A percentile compares a stretch with the other conserved stretches of the same genome.
Conservation (phyloP, 2,797 vertebrate genomes). For the Coilia nasus region DNA sequence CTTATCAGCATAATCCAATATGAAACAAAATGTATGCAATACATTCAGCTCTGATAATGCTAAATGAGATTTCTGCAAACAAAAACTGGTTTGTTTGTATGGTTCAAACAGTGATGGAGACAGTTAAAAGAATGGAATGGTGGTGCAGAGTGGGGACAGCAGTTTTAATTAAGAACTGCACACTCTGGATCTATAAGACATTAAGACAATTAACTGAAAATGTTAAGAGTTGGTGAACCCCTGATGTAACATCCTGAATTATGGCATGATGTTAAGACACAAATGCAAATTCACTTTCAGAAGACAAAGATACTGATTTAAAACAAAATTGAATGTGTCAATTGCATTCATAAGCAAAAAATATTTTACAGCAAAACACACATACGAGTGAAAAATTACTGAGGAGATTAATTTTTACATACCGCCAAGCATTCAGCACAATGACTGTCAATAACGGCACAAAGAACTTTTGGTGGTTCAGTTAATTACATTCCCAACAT, state of each 20-base stretch:
- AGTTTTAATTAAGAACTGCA: conserved; percentile 11
- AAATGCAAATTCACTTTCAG: background rate
- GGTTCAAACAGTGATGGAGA: background rate
- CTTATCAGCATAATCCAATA: background rate
- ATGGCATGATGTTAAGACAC: background rate
- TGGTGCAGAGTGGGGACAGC: background rate
- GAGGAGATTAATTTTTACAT: conserved; percentile 1
- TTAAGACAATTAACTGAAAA: background rate
- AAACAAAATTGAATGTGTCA: background rate
- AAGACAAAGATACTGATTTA: background rate
- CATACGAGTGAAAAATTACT: conserved; percentile 6
- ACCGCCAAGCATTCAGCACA: background rate
- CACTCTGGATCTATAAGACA: background rate
- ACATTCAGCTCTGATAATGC: background rate
- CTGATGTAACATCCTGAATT: background rate
- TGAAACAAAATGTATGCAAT: background rate
- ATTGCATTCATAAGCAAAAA: background rate
- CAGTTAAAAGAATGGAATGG: background rate
- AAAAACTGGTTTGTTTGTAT: conserved; percentile 13
- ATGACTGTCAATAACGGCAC: conserved; percentile 7
- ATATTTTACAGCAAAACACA: conserved; percentile 7
- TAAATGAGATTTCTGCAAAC: background rate
- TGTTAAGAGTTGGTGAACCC: background rate
- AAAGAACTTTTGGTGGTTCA: conserved; percentile 18
- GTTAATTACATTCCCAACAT: conserved; percentile 18